Conservation (phyloP, 2,113 vertebrate genomes). For the Seriola quinqueradiata region DNA sequence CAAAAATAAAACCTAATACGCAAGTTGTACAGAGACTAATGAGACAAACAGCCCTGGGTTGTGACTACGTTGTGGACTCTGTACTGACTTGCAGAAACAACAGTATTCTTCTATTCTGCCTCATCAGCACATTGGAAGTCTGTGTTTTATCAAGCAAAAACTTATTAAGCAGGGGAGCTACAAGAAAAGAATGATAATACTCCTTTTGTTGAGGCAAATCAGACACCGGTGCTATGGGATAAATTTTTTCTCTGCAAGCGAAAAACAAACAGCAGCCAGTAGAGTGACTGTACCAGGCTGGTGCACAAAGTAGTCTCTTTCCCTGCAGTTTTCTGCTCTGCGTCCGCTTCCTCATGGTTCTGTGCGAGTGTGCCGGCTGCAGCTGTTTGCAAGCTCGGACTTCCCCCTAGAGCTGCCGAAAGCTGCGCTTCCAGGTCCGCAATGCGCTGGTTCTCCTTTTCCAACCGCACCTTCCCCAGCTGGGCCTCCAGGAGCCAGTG, state of each 20-base stretch:
- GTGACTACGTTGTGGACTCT: conserved; percentile 39
- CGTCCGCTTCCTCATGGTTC: conserved; percentile 77
- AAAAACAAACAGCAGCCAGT: conserved; percentile 17
- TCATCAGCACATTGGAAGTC: conserved; percentile 62
- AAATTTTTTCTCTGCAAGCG: conserved; percentile 35
- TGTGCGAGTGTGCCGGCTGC: conserved; percentile 59
- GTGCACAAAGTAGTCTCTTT: conserved; percentile 83
- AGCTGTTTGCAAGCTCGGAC: conserved; percentile 43
- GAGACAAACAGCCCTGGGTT: conserved; percentile 25
- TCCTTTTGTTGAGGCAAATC: conserved; percentile 67
- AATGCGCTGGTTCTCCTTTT: conserved; percentile 93
- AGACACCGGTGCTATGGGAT: conserved; percentile 26
- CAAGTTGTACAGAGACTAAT: background rate
- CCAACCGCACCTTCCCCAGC: conserved; percentile 94
- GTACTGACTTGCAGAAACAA: conserved; percentile 48
- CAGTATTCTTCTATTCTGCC: conserved; percentile 52
- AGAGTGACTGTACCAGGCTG: conserved; percentile 84
- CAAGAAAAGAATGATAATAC: conserved; percentile 51
- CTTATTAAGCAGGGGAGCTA: conserved; percentile 42
- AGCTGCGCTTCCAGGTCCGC: conserved; percentile 87
- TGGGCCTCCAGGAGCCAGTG: conserved; percentile 99
- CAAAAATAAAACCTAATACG: conserved; percentile 8
- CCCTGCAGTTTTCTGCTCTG: conserved; percentile 66
- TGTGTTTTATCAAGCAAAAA: conserved; percentile 57
- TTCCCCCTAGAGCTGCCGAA: conserved; percentile 77